These are phyloP conservation scores for Capra hircus DNA, from an alignment of 2,113 vertebrate species.

Conservation along the genomic window DNA sequence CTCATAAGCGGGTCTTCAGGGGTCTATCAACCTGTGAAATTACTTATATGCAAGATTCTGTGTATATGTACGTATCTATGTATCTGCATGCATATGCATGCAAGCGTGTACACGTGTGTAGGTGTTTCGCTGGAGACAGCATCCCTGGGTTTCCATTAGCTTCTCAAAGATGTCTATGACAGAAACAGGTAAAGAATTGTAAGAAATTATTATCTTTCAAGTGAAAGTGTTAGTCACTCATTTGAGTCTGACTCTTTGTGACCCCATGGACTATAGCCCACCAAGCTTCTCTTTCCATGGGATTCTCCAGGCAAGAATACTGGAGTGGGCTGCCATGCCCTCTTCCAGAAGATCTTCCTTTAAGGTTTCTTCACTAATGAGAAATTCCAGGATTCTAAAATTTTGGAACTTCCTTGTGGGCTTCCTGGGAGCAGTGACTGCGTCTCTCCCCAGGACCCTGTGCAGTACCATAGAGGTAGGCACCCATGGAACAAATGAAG, in stretches of 20 bases:
- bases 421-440: background rate
- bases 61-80: accelerated
- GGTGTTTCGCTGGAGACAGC: background rate
- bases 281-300: background rate
- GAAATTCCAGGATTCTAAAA: background rate
- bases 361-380: background rate
- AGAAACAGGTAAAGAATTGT: background rate
- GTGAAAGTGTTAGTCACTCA: background rate
- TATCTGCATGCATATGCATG: accelerated
- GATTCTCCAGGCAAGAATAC: background rate
- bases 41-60: background rate
- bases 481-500: background rate
- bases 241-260: background rate
- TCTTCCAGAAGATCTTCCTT: background rate
- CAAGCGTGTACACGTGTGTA: no score
- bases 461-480: background rate
- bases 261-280: background rate
- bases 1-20: background rate
- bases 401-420: background rate
- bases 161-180: background rate
- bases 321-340: background rate
- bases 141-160: background rate
- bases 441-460: background rate
- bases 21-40: background rate
- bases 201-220: background rate